These are phyloP conservation scores for Callospermophilus lateralis DNA, from an alignment of 2,113 vertebrate species.

Conservation along the genomic window DNA sequence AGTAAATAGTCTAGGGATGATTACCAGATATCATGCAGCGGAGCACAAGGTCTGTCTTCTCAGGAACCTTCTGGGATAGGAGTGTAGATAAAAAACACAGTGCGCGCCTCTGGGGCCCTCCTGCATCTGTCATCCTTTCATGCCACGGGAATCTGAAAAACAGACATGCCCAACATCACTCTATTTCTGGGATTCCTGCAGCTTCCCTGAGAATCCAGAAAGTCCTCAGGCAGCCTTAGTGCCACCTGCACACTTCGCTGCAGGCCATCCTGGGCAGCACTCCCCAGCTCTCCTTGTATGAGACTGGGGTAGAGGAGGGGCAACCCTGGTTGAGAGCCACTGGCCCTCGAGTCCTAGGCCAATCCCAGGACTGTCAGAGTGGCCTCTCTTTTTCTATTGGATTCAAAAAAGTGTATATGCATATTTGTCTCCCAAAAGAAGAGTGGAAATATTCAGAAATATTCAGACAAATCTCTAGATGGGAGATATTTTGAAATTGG, in stretches of 20 bases:
- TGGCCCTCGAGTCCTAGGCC: accelerated
- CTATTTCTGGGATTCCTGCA: background rate
- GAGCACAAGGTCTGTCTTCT: conserved; percentile 73
- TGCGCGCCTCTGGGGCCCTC: background rate
- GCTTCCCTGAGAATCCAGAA: background rate
- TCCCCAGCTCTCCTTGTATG: background rate
- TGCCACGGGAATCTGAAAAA: conserved; percentile 74
- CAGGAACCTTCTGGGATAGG: conserved; percentile 79
- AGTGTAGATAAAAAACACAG: conserved; percentile 76
- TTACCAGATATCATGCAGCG: conserved; percentile 82
- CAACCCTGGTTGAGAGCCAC: background rate
- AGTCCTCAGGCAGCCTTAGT: background rate
- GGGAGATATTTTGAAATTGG: background rate
- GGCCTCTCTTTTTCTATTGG: background rate
- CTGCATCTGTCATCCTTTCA: conserved; percentile 65
- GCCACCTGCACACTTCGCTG: accelerated
- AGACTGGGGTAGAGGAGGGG: background rate
- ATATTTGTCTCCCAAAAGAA: background rate
- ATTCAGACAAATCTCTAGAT: background rate
- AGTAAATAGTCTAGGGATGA: too few species aligned
- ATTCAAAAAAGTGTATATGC: accelerated
- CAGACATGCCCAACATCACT: background rate
- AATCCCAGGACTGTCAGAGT: background rate
- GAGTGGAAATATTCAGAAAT: background rate
- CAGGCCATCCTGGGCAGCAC: background rate